A percentile compares a stretch with the other conserved stretches of the same genome.
These are phyloP conservation scores for Hypotaenidia philippensis DNA, from an alignment of 2,797 vertebrate species.

Conservation along the genomic window DNA sequence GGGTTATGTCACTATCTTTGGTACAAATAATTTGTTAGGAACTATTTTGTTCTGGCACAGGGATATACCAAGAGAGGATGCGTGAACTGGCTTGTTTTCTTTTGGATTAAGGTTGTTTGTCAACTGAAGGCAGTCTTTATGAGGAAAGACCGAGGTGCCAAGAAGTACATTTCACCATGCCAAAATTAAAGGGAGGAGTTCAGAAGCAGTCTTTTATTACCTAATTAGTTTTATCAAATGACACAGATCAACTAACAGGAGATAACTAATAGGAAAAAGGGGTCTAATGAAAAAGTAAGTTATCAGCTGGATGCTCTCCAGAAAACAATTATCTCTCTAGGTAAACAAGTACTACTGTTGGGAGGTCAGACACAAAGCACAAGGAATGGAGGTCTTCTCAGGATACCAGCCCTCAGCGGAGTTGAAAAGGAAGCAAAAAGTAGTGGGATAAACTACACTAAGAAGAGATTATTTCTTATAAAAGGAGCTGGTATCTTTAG, in stretches of 20 bases:
- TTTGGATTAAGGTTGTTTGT: constrained; percentile 60
- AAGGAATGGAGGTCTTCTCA: constrained; percentile 35
- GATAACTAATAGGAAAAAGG: constrained; percentile 62
- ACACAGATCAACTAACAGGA: constrained; percentile 61
- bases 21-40: constrained; percentile 67
- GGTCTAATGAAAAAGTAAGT: constrained; percentile 53
- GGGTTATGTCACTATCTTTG: constrained; percentile 60
- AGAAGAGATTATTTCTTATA: background rate
- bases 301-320: constrained; percentile 58
- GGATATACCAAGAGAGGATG: constrained; percentile 46
- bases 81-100: constrained; percentile 53
- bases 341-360: constrained; percentile 57
- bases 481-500: background rate
- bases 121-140: constrained; percentile 55
- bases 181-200: constrained; percentile 67
- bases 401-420: constrained; percentile 26
- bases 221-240: constrained; percentile 73
- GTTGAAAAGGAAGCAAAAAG: background rate
- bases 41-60: constrained; percentile 59
- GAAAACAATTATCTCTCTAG: constrained; percentile 50
- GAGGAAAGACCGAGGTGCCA: constrained; percentile 22
- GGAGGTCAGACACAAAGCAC: constrained; percentile 8
- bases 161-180: constrained; percentile 48
- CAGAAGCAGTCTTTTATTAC: constrained; percentile 61
- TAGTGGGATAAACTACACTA: background rate